phyloP scores from a whole-genome alignment of 2,888 invertebrate genomes.

The Hybos culiciformis region DNA sequence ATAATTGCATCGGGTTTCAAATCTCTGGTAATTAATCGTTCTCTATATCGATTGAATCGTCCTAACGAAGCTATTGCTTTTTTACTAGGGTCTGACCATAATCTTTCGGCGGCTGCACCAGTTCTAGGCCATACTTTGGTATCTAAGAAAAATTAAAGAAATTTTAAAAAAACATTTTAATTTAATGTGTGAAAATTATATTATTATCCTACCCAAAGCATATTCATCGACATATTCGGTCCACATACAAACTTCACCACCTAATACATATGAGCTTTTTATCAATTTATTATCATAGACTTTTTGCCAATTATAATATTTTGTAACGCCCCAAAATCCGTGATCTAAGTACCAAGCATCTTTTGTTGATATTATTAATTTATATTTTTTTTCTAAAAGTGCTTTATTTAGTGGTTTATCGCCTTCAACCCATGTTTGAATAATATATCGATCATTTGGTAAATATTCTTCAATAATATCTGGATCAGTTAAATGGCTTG shows the following conservation, averaged over 20 bases:
- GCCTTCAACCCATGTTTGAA: slow-evolving; percentile 66
- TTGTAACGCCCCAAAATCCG: slow-evolving; percentile 66
- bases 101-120: slow-evolving; percentile 65
- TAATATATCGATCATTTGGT: slow-evolving; percentile 57
- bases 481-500: slow-evolving; percentile 60
- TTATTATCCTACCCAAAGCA: slow-evolving; percentile 40
- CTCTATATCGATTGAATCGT: slow-evolving; percentile 48
- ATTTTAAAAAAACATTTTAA: too few species aligned
- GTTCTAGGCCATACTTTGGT: slow-evolving; percentile 70
- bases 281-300: slow-evolving; percentile 56
- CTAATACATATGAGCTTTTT: slow-evolving; percentile 40
- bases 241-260: slow-evolving; percentile 74
- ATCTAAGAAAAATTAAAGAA: slow-evolving; percentile 36
- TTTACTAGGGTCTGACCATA: slow-evolving; percentile 59
- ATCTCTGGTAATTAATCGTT: slow-evolving; percentile 51
- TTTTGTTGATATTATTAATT: slow-evolving; percentile 61
- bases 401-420: slow-evolving; percentile 43
- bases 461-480: slow-evolving; percentile 50
- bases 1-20: slow-evolving; percentile 55
- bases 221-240: slow-evolving; percentile 60
- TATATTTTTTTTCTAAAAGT: slow-evolving; percentile 54
- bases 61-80: slow-evolving; percentile 41
- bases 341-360: slow-evolving; percentile 80
- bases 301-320: slow-evolving; percentile 61
- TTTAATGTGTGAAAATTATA: too few species aligned